These are phyloP conservation scores for Pluvianellus socialis DNA, from an alignment of 2,113 vertebrate species.

Conservation along the genomic window DNA sequence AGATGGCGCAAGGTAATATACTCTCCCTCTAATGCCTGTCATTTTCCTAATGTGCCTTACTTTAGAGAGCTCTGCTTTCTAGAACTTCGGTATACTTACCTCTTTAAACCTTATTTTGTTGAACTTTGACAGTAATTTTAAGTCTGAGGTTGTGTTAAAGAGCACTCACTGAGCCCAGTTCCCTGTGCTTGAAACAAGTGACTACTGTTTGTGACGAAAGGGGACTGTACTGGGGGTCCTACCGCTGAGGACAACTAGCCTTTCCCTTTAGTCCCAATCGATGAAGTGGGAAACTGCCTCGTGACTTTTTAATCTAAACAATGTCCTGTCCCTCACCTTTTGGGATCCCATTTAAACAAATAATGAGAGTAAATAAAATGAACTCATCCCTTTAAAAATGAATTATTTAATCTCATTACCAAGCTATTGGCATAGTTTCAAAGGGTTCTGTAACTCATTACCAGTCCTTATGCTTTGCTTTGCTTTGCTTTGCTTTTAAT, in stretches of 20 bases:
- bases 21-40: not conserved
- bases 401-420: not conserved
- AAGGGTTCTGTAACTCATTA: conserved; percentile 22
- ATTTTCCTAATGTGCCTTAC: not conserved
- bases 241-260: not conserved
- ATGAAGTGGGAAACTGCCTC: not conserved
- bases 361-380: not conserved
- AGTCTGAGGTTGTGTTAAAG: not conserved
- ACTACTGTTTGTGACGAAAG: not conserved
- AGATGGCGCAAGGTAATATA: conserved; percentile 86
- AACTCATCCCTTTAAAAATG: not conserved
- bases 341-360: not conserved
- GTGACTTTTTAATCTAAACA: not conserved
- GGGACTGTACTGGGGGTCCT: not conserved
- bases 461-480: conserved; percentile 29
- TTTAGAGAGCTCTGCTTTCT: not conserved
- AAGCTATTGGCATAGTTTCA: not conserved
- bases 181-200: not conserved
- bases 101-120: not conserved
- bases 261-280: not conserved
- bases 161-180: not conserved
- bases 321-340: not conserved
- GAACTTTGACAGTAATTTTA: not conserved
- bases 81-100: not conserved
- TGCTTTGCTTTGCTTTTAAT: conserved; percentile 52